phyloP scores from a whole-genome alignment of 2,888 invertebrate species.

The Dermolepida albohirtum region DNA sequence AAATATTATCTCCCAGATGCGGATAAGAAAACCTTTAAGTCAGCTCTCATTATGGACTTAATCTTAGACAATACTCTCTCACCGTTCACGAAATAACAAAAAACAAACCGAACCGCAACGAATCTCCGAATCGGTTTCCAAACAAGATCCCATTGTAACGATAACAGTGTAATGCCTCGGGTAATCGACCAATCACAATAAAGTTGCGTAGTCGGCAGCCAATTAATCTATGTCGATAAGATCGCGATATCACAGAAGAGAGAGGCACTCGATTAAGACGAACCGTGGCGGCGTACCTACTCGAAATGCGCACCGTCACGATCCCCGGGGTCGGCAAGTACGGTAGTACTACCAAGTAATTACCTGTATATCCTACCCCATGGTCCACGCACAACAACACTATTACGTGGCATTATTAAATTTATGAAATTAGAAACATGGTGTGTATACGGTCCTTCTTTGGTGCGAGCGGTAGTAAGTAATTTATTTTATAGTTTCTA shows the following conservation, averaged over 20 bases:
- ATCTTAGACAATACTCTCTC: conserved; percentile 3
- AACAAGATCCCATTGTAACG: conserved; percentile 59
- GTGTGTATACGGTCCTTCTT: background rate
- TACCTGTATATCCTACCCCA: background rate
- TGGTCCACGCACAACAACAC: conserved; percentile 6
- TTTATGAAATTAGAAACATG: conserved; percentile 42
- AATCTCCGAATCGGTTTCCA: conserved; percentile 42
- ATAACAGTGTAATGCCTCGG: conserved; percentile 58
- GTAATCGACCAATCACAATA: conserved; percentile 61
- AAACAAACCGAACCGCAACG: conserved; percentile 13
- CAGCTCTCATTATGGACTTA: conserved; percentile 9
- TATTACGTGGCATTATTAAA: conserved; percentile 42
- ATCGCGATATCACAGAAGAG: conserved; percentile 45
- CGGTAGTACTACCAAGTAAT: conserved; percentile 1
- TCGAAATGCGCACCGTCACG: conserved; percentile 21
- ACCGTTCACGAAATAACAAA: conserved; percentile 16
- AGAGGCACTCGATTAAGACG: conserved; percentile 22
- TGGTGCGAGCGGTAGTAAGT: conserved; percentile 2
- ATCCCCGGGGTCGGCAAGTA: background rate
- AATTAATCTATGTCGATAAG: conserved; percentile 63
- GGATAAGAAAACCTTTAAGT: no score
- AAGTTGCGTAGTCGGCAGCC: conserved; percentile 61
- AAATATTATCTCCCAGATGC: no score
- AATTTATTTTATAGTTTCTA: conserved; percentile 42
- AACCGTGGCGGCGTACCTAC: background rate